Conservation (phyloP, 2,113 vertebrate species). For the Campylorhamphus procurvoides region DNA sequence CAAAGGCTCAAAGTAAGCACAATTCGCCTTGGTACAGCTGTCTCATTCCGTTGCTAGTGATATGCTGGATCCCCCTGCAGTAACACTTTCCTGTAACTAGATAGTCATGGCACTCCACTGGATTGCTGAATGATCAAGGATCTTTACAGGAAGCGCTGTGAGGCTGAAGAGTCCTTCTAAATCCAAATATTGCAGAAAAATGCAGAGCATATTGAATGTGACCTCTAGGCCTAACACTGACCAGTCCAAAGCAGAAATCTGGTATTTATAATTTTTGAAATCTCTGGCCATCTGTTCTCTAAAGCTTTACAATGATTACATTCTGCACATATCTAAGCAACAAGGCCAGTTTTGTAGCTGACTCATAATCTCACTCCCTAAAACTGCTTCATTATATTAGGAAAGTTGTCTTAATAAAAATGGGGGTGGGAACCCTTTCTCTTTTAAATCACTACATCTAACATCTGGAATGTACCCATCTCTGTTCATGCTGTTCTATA, state of each 20-base stretch:
- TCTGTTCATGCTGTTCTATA: not conserved
- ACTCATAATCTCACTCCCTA: constrained; percentile 12
- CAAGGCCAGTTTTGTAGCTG: constrained; percentile 36
- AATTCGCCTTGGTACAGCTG: not conserved
- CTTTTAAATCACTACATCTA: not conserved
- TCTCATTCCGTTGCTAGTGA: not conserved
- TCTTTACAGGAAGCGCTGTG: not conserved
- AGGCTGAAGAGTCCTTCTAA: not conserved
- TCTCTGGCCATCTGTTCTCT: constrained; percentile 61
- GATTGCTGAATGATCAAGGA: not conserved
- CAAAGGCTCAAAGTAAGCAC: not conserved
- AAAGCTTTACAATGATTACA: constrained; percentile 39
- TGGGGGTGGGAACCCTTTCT: not conserved
- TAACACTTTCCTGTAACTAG: not conserved
- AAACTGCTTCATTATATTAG: not conserved
- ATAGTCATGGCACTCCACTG: accelerated
- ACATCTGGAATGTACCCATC: not conserved
- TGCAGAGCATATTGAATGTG: not conserved
- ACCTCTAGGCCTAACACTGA: not conserved
- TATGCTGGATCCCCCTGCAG: not conserved
- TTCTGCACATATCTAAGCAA: constrained; percentile 29
- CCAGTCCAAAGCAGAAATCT: constrained; percentile 9
- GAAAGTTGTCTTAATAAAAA: constrained; percentile 14
- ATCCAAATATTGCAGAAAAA: not conserved
- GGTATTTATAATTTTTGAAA: constrained; percentile 33